Base-by-base conservation (phyloP, 2,888 invertebrate species). In the Thecocarcelia acutangulata region DNA sequence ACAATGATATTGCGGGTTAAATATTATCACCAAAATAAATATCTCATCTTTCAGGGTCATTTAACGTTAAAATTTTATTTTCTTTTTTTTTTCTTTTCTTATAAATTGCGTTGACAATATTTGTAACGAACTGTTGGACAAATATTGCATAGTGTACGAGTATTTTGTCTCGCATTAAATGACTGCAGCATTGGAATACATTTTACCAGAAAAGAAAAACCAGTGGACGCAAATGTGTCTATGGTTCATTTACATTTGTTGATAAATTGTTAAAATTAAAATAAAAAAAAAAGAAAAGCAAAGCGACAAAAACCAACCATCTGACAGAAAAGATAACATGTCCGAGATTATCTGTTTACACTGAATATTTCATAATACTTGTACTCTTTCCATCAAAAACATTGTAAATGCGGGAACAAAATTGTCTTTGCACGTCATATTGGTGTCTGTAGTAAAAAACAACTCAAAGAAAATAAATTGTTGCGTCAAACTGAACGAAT, bases 211-310 rank as follows among this genome's bases (percentile, higher is more conserved):
- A 37, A 56, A 63, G 13, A 42, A 3, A 42, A 64, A 21, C 33
- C 12, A 48, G 28, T 21, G 40, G 37, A 37, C 37, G 21, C 46
- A 59, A 50, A 37, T 42, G 40, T 52, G 19, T 48, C 28, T 54
- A 6, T 42, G 21, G 73, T 63, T 73, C 52, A 73, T 37, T 63
- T 73, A 63, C 15, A 56, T 40, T 56, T 64, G 73, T 15, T 56
- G 46, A 74, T 58, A 64, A 40, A 48, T 37, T 52, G 8, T 63
- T 24, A 33, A 24, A 61, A 61, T 69, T 8, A 33, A 9, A 64
- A 13, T 1, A 17, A 15, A 66, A 6, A 46, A 63, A 33, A 44
- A 44, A 44, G 28, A 44, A 21, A 59, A 59, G 42, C 40, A 24
- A 24, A 24, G 24, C 8, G 6, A 33, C 8, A 33, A 33, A 19